Conservation (phyloP, 2,797 vertebrate genomes). For the Botia kubotai region DNA sequence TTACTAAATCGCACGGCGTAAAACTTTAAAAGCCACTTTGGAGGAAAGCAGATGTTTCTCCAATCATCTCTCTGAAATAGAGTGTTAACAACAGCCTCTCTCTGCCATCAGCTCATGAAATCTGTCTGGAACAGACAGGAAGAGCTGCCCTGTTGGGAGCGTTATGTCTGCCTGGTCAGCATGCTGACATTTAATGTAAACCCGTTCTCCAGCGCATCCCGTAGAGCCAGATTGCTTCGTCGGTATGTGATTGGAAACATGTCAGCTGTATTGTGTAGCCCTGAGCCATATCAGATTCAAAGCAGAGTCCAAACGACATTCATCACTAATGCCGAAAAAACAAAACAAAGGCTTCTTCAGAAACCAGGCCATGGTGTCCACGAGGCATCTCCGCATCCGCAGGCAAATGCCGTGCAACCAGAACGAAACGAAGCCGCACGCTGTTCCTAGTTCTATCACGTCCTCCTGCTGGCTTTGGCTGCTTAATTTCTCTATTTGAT, state of each 20-base stretch:
- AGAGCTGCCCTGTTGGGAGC: constrained; percentile 32
- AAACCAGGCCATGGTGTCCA: constrained; percentile 40
- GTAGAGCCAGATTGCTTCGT: constrained; percentile 43
- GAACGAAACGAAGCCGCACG: constrained; percentile 21
- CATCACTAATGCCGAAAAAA: constrained; percentile 1
- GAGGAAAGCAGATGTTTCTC: constrained; percentile 49
- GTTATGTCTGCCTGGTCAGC: constrained; percentile 40
- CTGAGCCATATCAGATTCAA: constrained; percentile 38
- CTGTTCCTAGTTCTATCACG: constrained; percentile 16
- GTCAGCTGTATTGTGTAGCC: constrained; percentile 48
- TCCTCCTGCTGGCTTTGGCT: constrained; percentile 44
- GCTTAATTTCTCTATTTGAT: constrained; percentile 52
- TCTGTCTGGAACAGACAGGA: constrained; percentile 17
- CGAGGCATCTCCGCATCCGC: constrained; percentile 38
- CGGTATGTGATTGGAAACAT: constrained; percentile 51
- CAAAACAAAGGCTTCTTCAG: constrained; percentile 29
- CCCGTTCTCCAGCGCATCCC: constrained; percentile 19
- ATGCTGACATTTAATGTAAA: constrained; percentile 19
- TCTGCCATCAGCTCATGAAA: constrained; percentile 40
- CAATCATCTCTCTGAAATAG: constrained; percentile 44
- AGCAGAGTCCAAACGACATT: constrained; percentile 23
- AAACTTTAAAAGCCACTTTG: constrained; percentile 38
- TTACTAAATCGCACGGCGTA: constrained; percentile 27
- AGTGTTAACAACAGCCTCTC: constrained; percentile 40
- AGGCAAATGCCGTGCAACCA: constrained; percentile 27